These are phyloP conservation scores for Fulmarus glacialis DNA, from an alignment of 2,113 vertebrate species.

Conservation along the genomic window DNA sequence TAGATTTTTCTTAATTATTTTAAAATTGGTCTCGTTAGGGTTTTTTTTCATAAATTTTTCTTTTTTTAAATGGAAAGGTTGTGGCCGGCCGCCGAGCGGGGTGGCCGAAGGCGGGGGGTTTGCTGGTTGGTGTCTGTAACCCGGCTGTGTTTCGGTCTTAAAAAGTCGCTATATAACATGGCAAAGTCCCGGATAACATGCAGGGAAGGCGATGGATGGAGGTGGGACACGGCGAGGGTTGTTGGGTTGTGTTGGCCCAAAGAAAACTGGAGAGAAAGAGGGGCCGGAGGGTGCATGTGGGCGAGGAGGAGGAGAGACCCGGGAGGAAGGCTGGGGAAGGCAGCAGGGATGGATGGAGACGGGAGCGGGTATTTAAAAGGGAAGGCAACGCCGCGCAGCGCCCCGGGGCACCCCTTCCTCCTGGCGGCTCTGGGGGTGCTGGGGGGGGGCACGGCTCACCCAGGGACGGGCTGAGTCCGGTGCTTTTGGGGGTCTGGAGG, in stretches of 20 bases:
- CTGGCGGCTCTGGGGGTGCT: background rate
- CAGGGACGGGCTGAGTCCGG: rapidly evolving
- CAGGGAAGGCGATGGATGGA: constrained; percentile 79
- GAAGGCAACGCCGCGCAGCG: constrained; percentile 70
- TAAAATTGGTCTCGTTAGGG: background rate
- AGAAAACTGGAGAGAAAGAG: constrained; percentile 23
- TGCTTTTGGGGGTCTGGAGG: background rate
- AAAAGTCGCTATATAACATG: constrained; percentile 19
- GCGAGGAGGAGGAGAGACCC: background rate
- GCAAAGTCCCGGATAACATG: constrained; percentile 81
- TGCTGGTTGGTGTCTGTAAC: background rate
- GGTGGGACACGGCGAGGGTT: constrained; percentile 50
- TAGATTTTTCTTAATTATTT: constrained; percentile 57
- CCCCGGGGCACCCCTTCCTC: background rate
- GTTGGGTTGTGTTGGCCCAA: background rate
- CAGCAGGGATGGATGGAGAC: constrained; percentile 64
- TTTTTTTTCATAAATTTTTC: background rate
- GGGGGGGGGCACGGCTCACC: background rate
- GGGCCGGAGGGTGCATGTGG: background rate
- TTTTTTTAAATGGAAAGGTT: background rate
- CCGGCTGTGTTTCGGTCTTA: background rate
- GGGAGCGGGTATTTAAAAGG: constrained; percentile 84
- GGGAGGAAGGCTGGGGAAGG: constrained; percentile 53
- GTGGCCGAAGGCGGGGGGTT: constrained; percentile 55
- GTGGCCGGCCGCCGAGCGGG: constrained; percentile 55